Base-by-base conservation (phyloP, 2,888 invertebrate genomes). In the Andrena minutula region DNA sequence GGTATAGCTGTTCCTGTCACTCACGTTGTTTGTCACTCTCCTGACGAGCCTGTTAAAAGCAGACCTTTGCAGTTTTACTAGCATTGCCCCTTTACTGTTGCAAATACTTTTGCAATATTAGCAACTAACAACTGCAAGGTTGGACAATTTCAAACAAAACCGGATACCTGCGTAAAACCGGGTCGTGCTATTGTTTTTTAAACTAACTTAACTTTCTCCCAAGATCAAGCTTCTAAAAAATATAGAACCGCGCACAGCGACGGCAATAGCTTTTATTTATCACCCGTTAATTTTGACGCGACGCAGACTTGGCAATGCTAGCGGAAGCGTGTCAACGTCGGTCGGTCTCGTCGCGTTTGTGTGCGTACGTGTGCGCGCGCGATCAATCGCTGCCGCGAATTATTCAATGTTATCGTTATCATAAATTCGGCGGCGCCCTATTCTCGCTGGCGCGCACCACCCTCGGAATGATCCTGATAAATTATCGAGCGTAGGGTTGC, bases 361-460 rank as follows among this genome's bases (percentile, higher is more conserved):
- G 72, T n/a, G 8, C 60, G 63, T 41, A 41, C 49, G 74, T 60
- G 65, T 49, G 75, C 41, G 70, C 28, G 8, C 56, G 63, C 87
- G 86, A 87, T 87, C 87, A 88, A 87, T 87, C 88, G 84, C 77
- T 78, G 65, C 79, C 79, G 75, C 88, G 86, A 87, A 87, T 87
- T 87, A 87, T 87, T 87, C 87, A 87, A 87, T 87, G 87, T 87
- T 87, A 87, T 87, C 87, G 87, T 87, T 87, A 87, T 87, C 87
- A 87, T 87, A 87, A 87, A 87, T 87, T 80, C 83, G 86, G 72
- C 75, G 77, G 75, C 79, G 75, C 69, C 79, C 86, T 85, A 87
- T 87, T 78, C 85, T 66, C 85, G 84, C 83, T 70, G 51, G 49
- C 75, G 64, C 74, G 75, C 83, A 47, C 78, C 85, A 66, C 82